Base-by-base conservation (phyloP, 2,888 invertebrate genomes). In the Pharmacophagus antenor region DNA sequence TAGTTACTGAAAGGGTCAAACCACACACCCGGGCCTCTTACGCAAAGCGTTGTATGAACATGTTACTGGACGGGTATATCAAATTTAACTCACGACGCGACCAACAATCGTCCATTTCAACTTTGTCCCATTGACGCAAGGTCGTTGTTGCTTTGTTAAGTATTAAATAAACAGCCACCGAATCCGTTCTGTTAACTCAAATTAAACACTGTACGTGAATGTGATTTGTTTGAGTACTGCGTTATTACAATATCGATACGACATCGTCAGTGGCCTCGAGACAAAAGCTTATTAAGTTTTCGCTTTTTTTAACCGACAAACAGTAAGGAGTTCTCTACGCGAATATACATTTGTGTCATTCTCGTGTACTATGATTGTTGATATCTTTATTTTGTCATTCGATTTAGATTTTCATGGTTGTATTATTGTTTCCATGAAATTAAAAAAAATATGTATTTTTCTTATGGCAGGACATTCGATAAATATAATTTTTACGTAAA, bases 171-270 rank as follows among this genome's bases (percentile, higher is more conserved):
- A 41, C 27, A 46, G 21, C 52, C 31, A 41, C n/a, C 8, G 18
- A 49, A 52, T 37, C 48, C 6, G 5, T 5, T 27, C 27, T 27
- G 10, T 27, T 27, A 7, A 27, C 27, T 10, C 4, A 47, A 42
- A 18, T 42, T 37, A 37, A 31, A 58, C 37, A 56, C 17, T 18
- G 25, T 18, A 53, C 42, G 22, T 48, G 22, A 21, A 56, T 48
- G 37, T n/a, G 42, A 46, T 46, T 25, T 42, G n/a, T 57, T 57
- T 46, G 46, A 31, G 31, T 58, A 37, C 25, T 48, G 27, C 50
- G 25, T 18, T 20, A 1, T 51, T 20, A 42, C 18, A 52, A 46
- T 44, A 25, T 21, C 18, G 46, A 42, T 31, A 27, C 44, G 15
- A 31, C 15, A 23, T 7, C 23, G n/a, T n/a, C 7, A n/a, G 1